These are phyloP conservation scores for Apteryx mantelli DNA, from an alignment of 2,113 vertebrate species.

Conservation along the genomic window DNA sequence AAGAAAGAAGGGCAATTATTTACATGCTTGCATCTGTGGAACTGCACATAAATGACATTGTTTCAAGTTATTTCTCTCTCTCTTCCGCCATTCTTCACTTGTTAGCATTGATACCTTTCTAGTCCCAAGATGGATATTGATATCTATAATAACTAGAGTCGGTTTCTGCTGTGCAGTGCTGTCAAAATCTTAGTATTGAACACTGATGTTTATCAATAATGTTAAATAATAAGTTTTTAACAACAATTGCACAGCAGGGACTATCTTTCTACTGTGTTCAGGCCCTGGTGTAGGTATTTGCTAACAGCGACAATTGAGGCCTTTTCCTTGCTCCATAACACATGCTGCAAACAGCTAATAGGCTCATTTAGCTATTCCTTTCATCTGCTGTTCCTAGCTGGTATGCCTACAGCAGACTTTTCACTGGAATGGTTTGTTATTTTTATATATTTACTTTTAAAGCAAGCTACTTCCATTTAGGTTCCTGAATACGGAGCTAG, in stretches of 20 bases:
- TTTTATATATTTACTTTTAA: neutral
- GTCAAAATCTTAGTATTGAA: neutral
- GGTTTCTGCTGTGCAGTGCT: neutral
- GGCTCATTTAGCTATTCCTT: neutral
- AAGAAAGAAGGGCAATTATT: neutral
- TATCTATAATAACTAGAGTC: neutral
- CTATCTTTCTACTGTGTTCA: neutral
- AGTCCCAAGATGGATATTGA: neutral
- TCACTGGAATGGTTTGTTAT: neutral
- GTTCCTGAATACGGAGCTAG: neutral
- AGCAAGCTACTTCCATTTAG: neutral
- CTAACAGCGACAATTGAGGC: neutral
- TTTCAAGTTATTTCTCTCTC: neutral
- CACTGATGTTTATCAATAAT: neutral
- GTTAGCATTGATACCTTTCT: neutral
- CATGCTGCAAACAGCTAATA: neutral
- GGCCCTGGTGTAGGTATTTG: neutral
- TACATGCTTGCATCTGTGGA: fast-evolving
- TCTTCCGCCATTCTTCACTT: neutral
- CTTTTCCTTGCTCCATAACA: neutral
- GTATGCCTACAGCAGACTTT: neutral
- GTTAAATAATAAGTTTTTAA: neutral
- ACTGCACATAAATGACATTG: neutral
- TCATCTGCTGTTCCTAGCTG: neutral
- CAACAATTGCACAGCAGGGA: neutral